Base-by-base conservation (phyloP, 2,888 invertebrate genomes). In the Ophion slaviceki region DNA sequence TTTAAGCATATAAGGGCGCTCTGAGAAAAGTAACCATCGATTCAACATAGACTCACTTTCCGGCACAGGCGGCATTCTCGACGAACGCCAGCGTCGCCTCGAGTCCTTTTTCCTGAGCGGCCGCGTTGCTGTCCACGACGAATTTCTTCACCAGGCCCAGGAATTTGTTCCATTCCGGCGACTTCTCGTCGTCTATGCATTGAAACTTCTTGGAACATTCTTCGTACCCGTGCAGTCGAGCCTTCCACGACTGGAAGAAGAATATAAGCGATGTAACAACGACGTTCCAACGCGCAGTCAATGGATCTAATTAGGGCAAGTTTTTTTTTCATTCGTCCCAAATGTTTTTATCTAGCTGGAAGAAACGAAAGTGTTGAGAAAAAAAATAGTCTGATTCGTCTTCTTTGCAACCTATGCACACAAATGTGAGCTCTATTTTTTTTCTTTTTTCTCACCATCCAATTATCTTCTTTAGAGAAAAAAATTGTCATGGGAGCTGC, bases 71-170 rank as follows among this genome's bases (percentile, higher is more conserved):
- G 91, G 98, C 98, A 95, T 98, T 98, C 94, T 99, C 98, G 0
- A 98, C 96, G 94, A 97, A 99, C 61, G 97, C 97, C 77, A 99
- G 94, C 0, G 98, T 97, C 10, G 99, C 98, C 92, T 99, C 99
- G 89, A 99, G 93, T 17, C 98, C 99, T 95, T 98, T 99, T 92
- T 99, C 99, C 93, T 99, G 99, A 1, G 99, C 99, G 86, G 98
- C 96, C 20, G 97, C 99, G 96, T 99, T 99, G 90, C 97, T 97
- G 93, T 99, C 99, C 0, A 96, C 95, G 0, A 99, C 98, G 95
- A 99, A 98, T 94, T 99, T 99, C 93, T 99, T 99, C 57, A 99
- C 96, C 68, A 99, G 95, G 10, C 98, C 98, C 14, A 98, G 94
- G 94, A 97, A 99, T 94, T 98, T 99, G 90, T 96, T 96, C 96